phyloP scores from a whole-genome alignment of 1,140 invertebrate genomes.

The Bombus superbus region DNA sequence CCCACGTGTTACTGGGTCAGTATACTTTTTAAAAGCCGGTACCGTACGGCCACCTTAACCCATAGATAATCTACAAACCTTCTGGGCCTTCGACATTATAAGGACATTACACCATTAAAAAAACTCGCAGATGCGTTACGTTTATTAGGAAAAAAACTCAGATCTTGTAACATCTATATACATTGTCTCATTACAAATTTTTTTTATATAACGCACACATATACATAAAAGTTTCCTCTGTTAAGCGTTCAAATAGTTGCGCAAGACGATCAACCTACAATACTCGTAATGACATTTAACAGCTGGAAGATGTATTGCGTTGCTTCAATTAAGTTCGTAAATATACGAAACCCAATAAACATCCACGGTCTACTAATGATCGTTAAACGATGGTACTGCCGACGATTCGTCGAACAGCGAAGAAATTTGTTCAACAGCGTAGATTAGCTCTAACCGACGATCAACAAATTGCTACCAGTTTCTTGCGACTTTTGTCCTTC shows the following conservation, averaged over 20 bases:
- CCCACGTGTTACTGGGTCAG: conserved; percentile 71
- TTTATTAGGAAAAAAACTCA: too few species aligned
- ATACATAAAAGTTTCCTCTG: too few species aligned
- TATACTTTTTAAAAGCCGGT: conserved; percentile 69
- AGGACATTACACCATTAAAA: neutral
- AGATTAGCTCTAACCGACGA: conserved; percentile 29
- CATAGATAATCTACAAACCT: conserved; percentile 53
- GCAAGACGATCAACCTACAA: too few species aligned
- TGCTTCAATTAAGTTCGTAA: too few species aligned
- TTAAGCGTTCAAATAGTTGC: too few species aligned
- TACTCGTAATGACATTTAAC: too few species aligned
- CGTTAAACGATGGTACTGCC: neutral
- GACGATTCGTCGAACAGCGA: neutral
- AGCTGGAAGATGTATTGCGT: too few species aligned
- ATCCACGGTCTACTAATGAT: too few species aligned
- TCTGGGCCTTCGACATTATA: conserved; percentile 30
- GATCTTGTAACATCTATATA: too few species aligned
- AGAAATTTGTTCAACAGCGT: neutral
- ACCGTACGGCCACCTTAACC: conserved; percentile 69
- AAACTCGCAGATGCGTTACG: neutral
- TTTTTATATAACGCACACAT: too few species aligned
- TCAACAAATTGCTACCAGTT: conserved; percentile 55
- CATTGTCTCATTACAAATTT: too few species aligned
- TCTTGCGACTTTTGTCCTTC: conserved; percentile 55
- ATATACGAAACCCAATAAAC: too few species aligned